These are phyloP conservation scores for Adelognathus sp. DNA, from an alignment of 2,888 invertebrate genomes.

Conservation along the genomic window DNA sequence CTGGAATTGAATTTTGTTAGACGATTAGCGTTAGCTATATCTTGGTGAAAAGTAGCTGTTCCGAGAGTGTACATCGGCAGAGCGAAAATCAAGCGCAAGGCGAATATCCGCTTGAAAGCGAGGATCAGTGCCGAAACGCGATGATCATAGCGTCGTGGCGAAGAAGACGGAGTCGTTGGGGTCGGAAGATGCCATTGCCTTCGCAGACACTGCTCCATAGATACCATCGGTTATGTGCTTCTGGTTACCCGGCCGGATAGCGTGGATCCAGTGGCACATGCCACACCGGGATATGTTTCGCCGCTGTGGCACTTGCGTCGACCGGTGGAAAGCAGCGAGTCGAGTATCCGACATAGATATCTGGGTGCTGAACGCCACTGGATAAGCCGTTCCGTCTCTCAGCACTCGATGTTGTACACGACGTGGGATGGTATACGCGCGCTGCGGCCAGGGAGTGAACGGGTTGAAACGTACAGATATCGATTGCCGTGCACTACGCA, in stretches of 20 bases:
- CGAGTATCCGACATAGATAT: no score
- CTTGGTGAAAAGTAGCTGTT: constrained; percentile 1
- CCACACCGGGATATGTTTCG: neutral
- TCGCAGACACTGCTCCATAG: neutral
- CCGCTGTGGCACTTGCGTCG: neutral
- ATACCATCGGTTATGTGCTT: neutral
- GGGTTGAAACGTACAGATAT: constrained; percentile 53
- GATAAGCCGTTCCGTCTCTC: no score
- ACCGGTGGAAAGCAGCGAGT: no score
- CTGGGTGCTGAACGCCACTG: no score
- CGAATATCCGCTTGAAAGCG: no score
- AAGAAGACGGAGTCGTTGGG: neutral
- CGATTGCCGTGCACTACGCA: constrained; percentile 43
- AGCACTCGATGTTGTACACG: neutral
- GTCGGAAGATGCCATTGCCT: neutral
- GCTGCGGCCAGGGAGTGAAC: constrained; percentile 32
- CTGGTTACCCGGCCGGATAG: constrained; percentile 21
- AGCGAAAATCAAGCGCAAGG: no score
- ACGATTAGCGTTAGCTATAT: constrained; percentile 51
- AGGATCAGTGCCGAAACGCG: no score
- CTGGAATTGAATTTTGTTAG: constrained; percentile 58
- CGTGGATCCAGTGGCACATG: neutral
- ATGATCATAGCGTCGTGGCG: no score
- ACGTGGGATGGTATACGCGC: neutral
- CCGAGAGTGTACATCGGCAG: no score